Evolutionary conservation across 2,888 invertebrate genomes (phyloP), one percentile per base, ranked within the genome.

Genomic region (Tricholauxania praeusta): DNA sequence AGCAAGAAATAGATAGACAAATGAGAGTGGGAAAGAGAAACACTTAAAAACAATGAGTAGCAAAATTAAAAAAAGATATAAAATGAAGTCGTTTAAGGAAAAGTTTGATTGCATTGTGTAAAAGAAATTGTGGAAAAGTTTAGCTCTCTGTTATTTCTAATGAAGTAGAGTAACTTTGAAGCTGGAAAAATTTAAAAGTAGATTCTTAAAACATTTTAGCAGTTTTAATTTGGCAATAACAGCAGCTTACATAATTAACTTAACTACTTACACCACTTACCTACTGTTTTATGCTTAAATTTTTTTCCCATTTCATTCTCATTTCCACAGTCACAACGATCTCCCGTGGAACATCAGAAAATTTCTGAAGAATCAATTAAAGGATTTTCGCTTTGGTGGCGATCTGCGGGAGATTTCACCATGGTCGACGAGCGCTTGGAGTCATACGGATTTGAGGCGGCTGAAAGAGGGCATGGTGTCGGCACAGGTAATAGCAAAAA

Each of bases 341-440:
- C 84, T 92, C 78, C 91, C 92, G 59, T 92, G 92, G 91, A 92
- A 92, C 84, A 91, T 92, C 78, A 87, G 92, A 77, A 92, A 91
- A 84, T 92, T 92, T 82, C 89, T 91, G 67, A 91, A 91, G 86
- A 92, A 92, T 84, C 90, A 90, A 81, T 85, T 91, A 77, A 87
- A 88, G 71, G 88, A 90, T 74, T 90, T 91, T 79, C 89, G 90
- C 80, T 91, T 91, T 81, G 91, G 91, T 79, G 91, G 91, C 83
- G 91, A 93, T 82, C 87, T 93, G 77, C 89, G 92, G 74, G 91
- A 91, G 73, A 89, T 93, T 82, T 90, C 91, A 55, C 93, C 93
- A n/a, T 93, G 93, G 93, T 92, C 92, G 62, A 91, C 91, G 76
- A 92, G 91, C 83, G 91, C 91, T 72, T 94, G 93, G 93, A 93